Evolutionary conservation across 2,113 vertebrate species (phyloP).

Genomic region (Mormyrus lacerda): DNA sequence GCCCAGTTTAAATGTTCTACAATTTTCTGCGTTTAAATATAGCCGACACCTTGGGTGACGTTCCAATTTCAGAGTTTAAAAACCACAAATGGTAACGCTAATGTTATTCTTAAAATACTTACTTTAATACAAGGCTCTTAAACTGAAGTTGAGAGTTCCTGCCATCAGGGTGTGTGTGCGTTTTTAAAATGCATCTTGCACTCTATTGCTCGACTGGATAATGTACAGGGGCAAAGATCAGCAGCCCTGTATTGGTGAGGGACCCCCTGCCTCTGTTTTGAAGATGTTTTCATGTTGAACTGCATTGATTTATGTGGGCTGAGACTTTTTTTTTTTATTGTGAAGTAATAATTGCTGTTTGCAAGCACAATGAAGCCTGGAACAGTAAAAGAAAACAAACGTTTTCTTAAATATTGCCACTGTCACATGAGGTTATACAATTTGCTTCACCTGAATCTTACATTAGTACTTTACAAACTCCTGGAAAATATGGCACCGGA

Average conservation of each 20-base stretch:
- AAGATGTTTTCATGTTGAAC: not conserved
- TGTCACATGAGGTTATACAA: not conserved
- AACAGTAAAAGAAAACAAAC: not conserved
- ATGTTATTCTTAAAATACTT: not conserved
- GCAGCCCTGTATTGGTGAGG: not conserved
- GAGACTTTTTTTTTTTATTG: not conserved
- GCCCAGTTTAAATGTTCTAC: not conserved
- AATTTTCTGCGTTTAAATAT: conserved; percentile 6
- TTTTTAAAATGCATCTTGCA: not conserved
- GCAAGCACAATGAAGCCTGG: not conserved
- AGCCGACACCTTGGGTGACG: conserved; percentile 4
- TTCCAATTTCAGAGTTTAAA: conserved; percentile 2
- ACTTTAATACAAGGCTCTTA: not conserved
- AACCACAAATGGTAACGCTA: not conserved
- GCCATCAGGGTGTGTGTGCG: not conserved
- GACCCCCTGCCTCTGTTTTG: not conserved
- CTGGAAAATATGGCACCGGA: not conserved
- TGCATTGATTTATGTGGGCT: not conserved
- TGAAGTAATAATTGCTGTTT: not conserved
- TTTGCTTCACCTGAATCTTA: not conserved
- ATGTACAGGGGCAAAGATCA: not conserved
- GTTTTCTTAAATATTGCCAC: not conserved
- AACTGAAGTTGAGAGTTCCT: not conserved
- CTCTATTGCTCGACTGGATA: not conserved
- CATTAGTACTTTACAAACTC: not conserved